Evolutionary conservation across 2,888 invertebrate species (phyloP).

Genomic region (Sphaerophoria rueppellii): DNA sequence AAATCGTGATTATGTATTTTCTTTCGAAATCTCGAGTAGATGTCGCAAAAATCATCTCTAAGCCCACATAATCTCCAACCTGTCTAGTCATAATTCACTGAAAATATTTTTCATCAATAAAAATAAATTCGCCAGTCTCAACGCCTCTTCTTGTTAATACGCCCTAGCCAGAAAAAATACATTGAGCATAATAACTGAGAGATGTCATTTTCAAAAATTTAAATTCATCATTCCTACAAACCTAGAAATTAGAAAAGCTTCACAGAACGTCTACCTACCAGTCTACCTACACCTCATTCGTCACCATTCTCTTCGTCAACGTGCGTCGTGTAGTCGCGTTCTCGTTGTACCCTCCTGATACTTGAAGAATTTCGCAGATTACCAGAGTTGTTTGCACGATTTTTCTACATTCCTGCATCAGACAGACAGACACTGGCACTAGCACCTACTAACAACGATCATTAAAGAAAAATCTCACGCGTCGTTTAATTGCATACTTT

Average conservation of each 20-base stretch:
- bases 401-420: slow-evolving; percentile 68
- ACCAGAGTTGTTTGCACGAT: slow-evolving; percentile 67
- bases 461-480: slow-evolving; percentile 68
- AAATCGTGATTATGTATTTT: no score
- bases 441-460: slow-evolving; percentile 35
- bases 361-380: slow-evolving; percentile 59
- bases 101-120: background rate
- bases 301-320: slow-evolving; percentile 23
- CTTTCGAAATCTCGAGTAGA: no score
- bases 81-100: background rate
- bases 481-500: slow-evolving; percentile 41
- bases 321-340: slow-evolving; percentile 16
- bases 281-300: slow-evolving; percentile 68
- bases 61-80: background rate
- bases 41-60: background rate
- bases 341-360: slow-evolving; percentile 34
- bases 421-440: slow-evolving; percentile 24
- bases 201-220: slow-evolving; percentile 47
- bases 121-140: slow-evolving; percentile 22
- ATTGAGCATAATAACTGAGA: slow-evolving; percentile 9
- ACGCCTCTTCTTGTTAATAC: slow-evolving; percentile 39
- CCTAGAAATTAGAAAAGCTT: slow-evolving; percentile 46
- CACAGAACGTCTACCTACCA: slow-evolving; percentile 53
- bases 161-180: slow-evolving; percentile 1
- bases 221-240: slow-evolving; percentile 19